phyloP scores from a whole-genome alignment of 2,113 vertebrate species.

The Formicarius rufipectus region DNA sequence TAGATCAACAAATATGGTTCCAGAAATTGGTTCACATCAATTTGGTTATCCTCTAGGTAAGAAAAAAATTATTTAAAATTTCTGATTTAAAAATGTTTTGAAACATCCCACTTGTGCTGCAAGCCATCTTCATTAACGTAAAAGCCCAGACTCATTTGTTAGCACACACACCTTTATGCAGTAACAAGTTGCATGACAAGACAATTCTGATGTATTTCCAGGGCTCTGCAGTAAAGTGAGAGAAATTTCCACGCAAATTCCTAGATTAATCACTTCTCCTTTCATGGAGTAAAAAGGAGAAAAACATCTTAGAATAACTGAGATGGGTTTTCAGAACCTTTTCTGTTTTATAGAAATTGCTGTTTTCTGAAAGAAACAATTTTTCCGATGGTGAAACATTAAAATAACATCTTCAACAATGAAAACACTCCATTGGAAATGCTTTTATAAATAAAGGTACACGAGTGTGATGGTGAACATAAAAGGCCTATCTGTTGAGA shows the following conservation, averaged over 20 bases:
- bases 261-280: background rate
- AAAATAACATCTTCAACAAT: background rate
- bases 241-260: background rate
- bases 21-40: slow-evolving; percentile 54
- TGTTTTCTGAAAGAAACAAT: background rate
- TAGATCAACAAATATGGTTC: slow-evolving; percentile 23
- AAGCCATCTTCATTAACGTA: background rate
- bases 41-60: slow-evolving; percentile 9
- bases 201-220: background rate
- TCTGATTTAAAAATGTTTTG: background rate
- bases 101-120: background rate
- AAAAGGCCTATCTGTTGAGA: background rate
- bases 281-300: background rate
- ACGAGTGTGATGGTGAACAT: background rate
- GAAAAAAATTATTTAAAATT: background rate
- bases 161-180: background rate
- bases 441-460: background rate
- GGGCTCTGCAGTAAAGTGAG: background rate
- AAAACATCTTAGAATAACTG: background rate
- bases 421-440: background rate
- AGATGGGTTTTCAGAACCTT: background rate
- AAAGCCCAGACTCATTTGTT: background rate
- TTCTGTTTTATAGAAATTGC: background rate
- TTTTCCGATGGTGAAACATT: background rate
- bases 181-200: background rate